A percentile compares a stretch with the other conserved stretches of the same genome.
phyloP scores from a whole-genome alignment of 2,797 vertebrate species.

The Hemitrygon akajei region DNA sequence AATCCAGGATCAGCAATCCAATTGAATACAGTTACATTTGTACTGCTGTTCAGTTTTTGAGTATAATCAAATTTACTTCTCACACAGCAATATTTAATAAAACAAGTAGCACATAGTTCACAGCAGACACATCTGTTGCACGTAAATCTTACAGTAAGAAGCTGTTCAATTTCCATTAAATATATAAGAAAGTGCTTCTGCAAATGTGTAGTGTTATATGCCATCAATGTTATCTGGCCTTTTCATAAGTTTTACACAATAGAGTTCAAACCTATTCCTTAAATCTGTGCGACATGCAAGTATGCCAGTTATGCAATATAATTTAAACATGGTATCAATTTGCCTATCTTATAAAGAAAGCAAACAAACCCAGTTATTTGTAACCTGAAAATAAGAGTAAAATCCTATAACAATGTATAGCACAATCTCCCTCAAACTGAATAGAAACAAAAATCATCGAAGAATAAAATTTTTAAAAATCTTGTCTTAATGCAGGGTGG shows the following conservation, averaged over 20 bases:
- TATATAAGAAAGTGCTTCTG: neutral
- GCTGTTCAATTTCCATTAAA: neutral
- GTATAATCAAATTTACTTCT: neutral
- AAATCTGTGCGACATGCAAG: neutral
- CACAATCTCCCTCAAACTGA: neutral
- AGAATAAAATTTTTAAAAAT: neutral
- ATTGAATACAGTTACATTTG: neutral
- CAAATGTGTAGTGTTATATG: neutral
- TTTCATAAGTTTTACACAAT: neutral
- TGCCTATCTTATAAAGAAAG: neutral
- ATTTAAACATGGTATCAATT: neutral
- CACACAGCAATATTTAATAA: neutral
- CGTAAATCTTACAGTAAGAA: neutral
- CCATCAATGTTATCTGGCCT: neutral
- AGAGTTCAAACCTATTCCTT: neutral
- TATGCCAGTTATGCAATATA: neutral
- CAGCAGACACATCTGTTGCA: neutral
- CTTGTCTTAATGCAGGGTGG: neutral
- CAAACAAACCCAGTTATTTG: neutral
- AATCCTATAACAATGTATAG: neutral
- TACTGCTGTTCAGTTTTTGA: neutral
- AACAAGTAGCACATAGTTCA: neutral
- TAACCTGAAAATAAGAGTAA: neutral
- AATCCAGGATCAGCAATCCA: neutral
- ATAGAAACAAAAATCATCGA: neutral